A percentile compares a stretch with the other conserved stretches of the same genome.
phyloP scores from a whole-genome alignment of 37 sponge, comb jelly and placozoan species.

The Chondrosia reniformis region DNA sequence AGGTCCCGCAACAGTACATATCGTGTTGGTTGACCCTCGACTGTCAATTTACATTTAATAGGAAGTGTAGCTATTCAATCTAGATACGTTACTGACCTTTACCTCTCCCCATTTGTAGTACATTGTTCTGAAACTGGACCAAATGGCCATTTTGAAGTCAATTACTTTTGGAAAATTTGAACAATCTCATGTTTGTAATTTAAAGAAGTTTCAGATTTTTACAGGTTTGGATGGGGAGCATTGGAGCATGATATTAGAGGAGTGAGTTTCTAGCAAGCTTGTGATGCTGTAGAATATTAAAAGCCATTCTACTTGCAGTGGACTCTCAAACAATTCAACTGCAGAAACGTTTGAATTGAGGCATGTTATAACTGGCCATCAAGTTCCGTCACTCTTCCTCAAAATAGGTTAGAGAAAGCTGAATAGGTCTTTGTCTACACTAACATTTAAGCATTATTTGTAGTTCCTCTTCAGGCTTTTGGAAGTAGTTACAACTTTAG shows the following conservation, averaged over 20 bases:
- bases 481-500: constrained; percentile 73
- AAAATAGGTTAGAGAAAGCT: constrained; percentile 48
- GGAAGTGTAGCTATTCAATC: too few species aligned
- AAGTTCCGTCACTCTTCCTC: constrained; percentile 58
- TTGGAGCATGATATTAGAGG: constrained; percentile 38
- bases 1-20: background rate
- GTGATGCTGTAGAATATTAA: background rate
- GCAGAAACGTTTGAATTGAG: constrained; percentile 57
- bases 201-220: constrained; percentile 53
- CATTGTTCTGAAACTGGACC: constrained; percentile 54
- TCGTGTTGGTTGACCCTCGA: background rate
- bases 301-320: constrained; percentile 15
- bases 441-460: background rate
- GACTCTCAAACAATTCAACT: constrained; percentile 44
- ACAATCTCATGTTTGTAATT: constrained; percentile 79
- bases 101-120: constrained; percentile 18
- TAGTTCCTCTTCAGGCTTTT: constrained; percentile 74
- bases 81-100: background rate
- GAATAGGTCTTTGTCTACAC: background rate
- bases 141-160: constrained; percentile 46
- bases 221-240: constrained; percentile 67
- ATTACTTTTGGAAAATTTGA: constrained; percentile 85
- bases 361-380: constrained; percentile 26
- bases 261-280: constrained; percentile 25
- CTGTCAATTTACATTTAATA: too few species aligned